phyloP scores from a whole-genome alignment of 1,140 invertebrate species.

The Hyles vespertilio region DNA sequence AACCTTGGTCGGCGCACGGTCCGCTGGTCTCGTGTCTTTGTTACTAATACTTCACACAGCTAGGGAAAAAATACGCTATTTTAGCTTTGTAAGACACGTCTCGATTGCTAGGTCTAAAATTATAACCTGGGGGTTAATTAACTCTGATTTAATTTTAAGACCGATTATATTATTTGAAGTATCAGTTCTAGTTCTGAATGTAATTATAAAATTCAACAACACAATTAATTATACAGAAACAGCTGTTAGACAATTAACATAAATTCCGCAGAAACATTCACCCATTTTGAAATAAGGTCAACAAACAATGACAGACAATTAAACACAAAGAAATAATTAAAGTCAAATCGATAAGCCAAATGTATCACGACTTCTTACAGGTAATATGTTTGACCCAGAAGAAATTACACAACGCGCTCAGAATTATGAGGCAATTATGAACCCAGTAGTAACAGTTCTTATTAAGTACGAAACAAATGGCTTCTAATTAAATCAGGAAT shows the following conservation, averaged over 20 bases:
- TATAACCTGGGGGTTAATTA: too few species aligned
- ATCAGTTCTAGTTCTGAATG: too few species aligned
- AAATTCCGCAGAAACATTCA: neutral
- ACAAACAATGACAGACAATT: conserved; percentile 9
- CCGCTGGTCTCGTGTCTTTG: conserved; percentile 20
- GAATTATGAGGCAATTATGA: too few species aligned
- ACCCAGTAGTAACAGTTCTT: neutral
- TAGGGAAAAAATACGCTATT: conserved; percentile 2
- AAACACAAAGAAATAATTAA: conserved; percentile 13
- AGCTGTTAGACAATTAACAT: neutral
- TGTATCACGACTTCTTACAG: conserved; percentile 27
- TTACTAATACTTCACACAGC: conserved; percentile 22
- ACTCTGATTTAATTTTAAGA: too few species aligned
- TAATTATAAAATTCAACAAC: too few species aligned
- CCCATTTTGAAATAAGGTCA: conserved; percentile 15
- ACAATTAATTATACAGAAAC: too few species aligned
- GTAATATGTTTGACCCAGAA: conserved; percentile 4
- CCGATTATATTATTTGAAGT: too few species aligned
- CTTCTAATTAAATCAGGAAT: too few species aligned
- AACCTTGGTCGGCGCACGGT: too few species aligned
- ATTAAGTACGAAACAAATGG: conserved; percentile 7
- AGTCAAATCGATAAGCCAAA: conserved; percentile 21
- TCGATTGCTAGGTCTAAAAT: too few species aligned
- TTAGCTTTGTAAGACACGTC: too few species aligned
- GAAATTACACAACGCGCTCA: neutral